A percentile compares a stretch with the other conserved stretches of the same genome.
These are phyloP conservation scores for Pollenia angustigena DNA, from an alignment of 2,888 invertebrate genomes.

Conservation along the genomic window DNA sequence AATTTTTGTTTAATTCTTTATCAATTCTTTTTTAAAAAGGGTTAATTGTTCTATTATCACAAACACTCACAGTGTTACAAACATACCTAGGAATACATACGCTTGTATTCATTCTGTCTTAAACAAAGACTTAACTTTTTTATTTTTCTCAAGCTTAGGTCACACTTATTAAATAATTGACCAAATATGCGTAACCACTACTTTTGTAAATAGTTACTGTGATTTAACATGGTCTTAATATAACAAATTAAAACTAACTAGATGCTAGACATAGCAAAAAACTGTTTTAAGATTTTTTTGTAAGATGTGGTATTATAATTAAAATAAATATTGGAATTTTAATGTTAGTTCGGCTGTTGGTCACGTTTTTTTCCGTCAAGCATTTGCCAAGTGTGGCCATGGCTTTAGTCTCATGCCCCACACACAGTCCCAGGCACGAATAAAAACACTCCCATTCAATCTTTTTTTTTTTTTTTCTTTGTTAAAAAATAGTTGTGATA, in stretches of 20 bases:
- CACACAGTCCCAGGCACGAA: conserved; percentile 10
- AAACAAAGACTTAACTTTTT: conserved; percentile 30
- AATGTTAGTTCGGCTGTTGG: too few species aligned
- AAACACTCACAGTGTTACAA: background rate
- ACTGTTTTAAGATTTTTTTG: too few species aligned
- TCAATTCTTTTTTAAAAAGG: conserved; percentile 56
- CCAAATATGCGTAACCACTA: too few species aligned
- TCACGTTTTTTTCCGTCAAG: too few species aligned
- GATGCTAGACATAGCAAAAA: too few species aligned
- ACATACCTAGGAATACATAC: background rate
- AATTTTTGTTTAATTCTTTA: conserved; percentile 52
- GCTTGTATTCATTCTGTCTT: background rate
- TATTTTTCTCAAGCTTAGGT: conserved; percentile 33
- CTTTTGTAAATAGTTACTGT: too few species aligned
- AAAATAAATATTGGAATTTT: too few species aligned
- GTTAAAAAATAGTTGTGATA: conserved; percentile 56
- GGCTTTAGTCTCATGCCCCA: background rate
- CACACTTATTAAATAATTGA: too few species aligned
- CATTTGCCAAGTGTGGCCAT: too few species aligned
- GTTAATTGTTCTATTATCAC: conserved; percentile 69
- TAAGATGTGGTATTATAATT: too few species aligned
- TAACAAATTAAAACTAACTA: too few species aligned
- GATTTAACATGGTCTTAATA: too few species aligned
- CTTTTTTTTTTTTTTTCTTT: background rate
- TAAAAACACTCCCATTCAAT: background rate